Base-by-base conservation (phyloP, 2,797 vertebrate genomes). In the Scyliorhinus canicula region DNA sequence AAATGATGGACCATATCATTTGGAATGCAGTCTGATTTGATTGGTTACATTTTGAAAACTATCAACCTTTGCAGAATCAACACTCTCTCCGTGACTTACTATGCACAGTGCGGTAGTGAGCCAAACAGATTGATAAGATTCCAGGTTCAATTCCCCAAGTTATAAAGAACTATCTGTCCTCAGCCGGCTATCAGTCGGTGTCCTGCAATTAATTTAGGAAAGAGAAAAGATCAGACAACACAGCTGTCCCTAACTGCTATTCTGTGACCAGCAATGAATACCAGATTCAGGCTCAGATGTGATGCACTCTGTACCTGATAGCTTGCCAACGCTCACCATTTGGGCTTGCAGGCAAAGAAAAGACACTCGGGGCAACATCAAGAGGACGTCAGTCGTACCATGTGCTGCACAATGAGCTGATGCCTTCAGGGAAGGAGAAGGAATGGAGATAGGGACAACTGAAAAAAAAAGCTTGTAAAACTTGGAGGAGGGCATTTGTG, bases 61-160 rank as follows among this genome's bases (percentile, higher is more conserved):
- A 82, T 47, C 77, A 82, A 82, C n/a, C 40, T 79, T 79, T 82
- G 40, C 19, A 47, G 21, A 40, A 47, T 82, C 40, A 47, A 47
- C 40, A 82, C 21, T 47, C 79, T 14, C 71, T 47, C 77, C 5
- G 44, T 6, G 77, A 16, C 77, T 47, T 44, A 82, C 47, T 1
- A 7, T 47, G 6, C 12, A 90, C 35, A 57, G 16, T 90, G 35
- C 14, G 19, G n/a, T 40, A 63, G 60, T 24, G 55, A n/a, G 31
- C n/a, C 35, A 21, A 8, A n/a, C 16, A 31, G 57, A 21, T 63
- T 90, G 86, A 55, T 63, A 57, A 11, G 31, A 40, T 90, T 90
- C 86, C 86, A 90, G 85, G 50, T 88, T 88, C 85, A 52, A n/a
- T n/a, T 40, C 86, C n/a, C 26, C 35, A 60, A n/a, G 35, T 90